Evolutionary conservation across 1,140 invertebrate genomes (phyloP), one percentile per base, ranked within the genome.

Genomic region (Drosophila santomea): DNA sequence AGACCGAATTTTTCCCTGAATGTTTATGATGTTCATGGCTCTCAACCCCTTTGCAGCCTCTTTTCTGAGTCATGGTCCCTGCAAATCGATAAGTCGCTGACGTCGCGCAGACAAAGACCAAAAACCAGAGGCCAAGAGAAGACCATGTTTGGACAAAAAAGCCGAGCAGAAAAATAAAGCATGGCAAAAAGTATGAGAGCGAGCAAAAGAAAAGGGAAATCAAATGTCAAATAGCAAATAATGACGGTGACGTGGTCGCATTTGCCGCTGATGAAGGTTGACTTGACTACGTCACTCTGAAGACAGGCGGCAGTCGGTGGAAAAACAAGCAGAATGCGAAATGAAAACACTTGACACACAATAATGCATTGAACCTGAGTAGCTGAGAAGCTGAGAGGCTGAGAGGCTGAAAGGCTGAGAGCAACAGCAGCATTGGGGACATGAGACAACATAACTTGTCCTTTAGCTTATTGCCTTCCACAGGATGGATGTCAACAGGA

Each of bases 141-240:
- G 71, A 75, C 73, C 72, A 75, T 75, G 47, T 75, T 58, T 68
- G 66, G 76, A 58, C 66, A 73, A 63, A 73, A 59, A 78, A 67
- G 57, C 57, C 57, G 56, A 71, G 63, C 54, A 54, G 36, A 43
- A 41, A 45, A 51, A 38, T 62, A 38, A 58, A 57, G 62, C 48
- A 51, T 10, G 7, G 45, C 45, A 10, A 48, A 45, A 39, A 39
- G 14, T 39, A 28, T 38, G 35, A 39, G 47, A 48, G 25, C 36
- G 32, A 63, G 39, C 32, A 2, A 57, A 77, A 68, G 55, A 38
- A 56, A 83, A 73, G 60, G 62, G 73, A 84, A 85, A 88, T 85
- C 83, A 85, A 85, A 85, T 85, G 82, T 85, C 82, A 85, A 86
- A 88, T 81, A 74, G 74, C 82, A 81, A 82, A 86, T 64, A 62